Conservation (phyloP, 37 sponge, comb jelly and placozoan species). For the Mnemiopsis leidyi region DNA sequence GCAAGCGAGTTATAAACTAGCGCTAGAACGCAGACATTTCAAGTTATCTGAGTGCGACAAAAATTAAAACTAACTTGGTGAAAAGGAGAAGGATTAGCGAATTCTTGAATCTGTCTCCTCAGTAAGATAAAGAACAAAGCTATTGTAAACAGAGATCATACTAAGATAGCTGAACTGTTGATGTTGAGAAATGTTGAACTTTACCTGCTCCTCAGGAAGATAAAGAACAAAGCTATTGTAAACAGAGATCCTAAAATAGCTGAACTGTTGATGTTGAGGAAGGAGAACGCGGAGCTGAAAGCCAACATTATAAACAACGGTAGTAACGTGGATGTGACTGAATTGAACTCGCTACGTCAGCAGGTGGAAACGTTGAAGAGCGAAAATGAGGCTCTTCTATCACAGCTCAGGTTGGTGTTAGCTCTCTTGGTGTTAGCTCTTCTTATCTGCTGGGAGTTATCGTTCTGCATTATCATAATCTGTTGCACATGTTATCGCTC, state of each 20-base stretch:
- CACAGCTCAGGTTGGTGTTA: slow-evolving; percentile 60
- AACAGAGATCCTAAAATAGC: slow-evolving; percentile 39
- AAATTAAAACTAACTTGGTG: no score
- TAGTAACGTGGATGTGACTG: slow-evolving; percentile 2
- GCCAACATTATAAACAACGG: slow-evolving; percentile 16
- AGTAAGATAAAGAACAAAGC: slow-evolving; percentile 63
- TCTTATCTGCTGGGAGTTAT: no score
- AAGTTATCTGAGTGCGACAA: neutral
- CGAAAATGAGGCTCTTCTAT: slow-evolving; percentile 5
- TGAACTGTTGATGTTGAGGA: slow-evolving; percentile 20
- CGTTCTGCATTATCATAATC: no score
- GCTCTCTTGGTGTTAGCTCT: no score
- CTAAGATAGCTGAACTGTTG: slow-evolving; percentile 11
- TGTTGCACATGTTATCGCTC: no score
- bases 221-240: slow-evolving; percentile 55
- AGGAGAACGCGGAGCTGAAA: slow-evolving; percentile 40
- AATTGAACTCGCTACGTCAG: neutral
- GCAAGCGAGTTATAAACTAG: no score
- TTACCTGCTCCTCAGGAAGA: slow-evolving; percentile 3
- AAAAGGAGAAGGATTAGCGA: no score
- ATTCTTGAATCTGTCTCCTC: neutral
- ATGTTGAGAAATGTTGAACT: neutral
- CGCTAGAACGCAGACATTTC: neutral
- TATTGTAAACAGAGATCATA: slow-evolving; percentile 10
- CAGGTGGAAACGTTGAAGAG: slow-evolving; percentile 16